Conservation (phyloP, 2,888 invertebrate genomes). For the Dynastes tityus region DNA sequence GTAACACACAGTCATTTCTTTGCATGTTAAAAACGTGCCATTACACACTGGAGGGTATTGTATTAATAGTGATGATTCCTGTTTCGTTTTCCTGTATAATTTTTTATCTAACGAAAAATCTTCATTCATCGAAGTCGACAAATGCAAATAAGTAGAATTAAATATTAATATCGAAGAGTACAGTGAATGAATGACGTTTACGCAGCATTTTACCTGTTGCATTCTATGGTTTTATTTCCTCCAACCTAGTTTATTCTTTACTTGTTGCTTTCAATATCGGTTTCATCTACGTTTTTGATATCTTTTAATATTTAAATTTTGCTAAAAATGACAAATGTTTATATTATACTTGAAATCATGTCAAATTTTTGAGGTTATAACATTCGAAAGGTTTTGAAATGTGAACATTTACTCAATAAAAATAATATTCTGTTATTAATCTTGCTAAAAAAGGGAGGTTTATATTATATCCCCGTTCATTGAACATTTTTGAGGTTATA, state of each 20-base stretch:
- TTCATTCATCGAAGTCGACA: constrained; percentile 7
- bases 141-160: not conserved
- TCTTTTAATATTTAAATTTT: not conserved
- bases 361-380: no score
- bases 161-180: not conserved
- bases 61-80: constrained; percentile 49
- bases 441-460: no score
- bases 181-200: not conserved
- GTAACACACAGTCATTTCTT: constrained; percentile 54
- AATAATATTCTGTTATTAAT: no score
- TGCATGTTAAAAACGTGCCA: constrained; percentile 46
- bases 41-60: constrained; percentile 4
- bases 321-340: no score
- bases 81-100: constrained; percentile 1
- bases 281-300: not conserved
- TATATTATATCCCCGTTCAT: no score
- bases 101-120: not conserved
- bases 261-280: constrained; percentile 11
- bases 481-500: no score
- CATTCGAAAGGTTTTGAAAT: no score
- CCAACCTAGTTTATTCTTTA: not conserved
- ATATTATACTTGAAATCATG: no score
- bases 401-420: no score
- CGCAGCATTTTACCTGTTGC: constrained; percentile 1
- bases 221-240: not conserved